Conservation (phyloP, 2,113 vertebrate genomes). For the Dasyprocta punctata region DNA sequence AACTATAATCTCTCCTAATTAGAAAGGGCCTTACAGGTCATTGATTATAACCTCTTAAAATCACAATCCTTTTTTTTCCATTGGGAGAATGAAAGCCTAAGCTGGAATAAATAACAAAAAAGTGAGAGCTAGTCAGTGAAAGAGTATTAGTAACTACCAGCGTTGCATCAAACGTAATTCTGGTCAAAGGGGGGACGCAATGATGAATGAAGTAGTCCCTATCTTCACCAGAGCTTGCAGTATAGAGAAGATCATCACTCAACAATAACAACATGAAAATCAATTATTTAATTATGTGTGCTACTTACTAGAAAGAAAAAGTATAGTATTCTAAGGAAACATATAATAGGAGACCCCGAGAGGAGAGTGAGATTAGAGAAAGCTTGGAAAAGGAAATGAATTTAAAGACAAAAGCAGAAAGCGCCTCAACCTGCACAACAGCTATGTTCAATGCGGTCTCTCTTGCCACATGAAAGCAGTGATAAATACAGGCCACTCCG, state of each 20-base stretch:
- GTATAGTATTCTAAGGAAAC: background rate
- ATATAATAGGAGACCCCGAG: background rate
- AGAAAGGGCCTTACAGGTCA: constrained; percentile 53
- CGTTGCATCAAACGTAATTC: background rate
- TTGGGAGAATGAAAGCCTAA: constrained; percentile 24
- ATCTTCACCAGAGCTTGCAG: background rate
- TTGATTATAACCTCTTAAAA: constrained; percentile 7
- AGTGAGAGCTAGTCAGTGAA: background rate
- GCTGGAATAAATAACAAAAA: background rate
- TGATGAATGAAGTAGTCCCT: background rate
- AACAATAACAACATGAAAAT: background rate
- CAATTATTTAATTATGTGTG: background rate
- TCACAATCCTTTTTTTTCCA: constrained; percentile 13
- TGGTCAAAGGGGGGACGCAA: background rate
- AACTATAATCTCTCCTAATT: constrained; percentile 56
- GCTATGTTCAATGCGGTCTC: background rate
- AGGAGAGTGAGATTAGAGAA: background rate
- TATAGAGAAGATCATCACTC: background rate
- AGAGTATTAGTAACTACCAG: background rate
- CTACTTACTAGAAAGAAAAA: background rate
- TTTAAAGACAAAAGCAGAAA: background rate
- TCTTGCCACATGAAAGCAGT: background rate
- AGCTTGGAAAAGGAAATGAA: background rate
- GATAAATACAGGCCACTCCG: background rate
- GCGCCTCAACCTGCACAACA: rapidly evolving